Evolutionary conservation across 2,797 vertebrate species (phyloP).

Genomic region (Poecilia picta): DNA sequence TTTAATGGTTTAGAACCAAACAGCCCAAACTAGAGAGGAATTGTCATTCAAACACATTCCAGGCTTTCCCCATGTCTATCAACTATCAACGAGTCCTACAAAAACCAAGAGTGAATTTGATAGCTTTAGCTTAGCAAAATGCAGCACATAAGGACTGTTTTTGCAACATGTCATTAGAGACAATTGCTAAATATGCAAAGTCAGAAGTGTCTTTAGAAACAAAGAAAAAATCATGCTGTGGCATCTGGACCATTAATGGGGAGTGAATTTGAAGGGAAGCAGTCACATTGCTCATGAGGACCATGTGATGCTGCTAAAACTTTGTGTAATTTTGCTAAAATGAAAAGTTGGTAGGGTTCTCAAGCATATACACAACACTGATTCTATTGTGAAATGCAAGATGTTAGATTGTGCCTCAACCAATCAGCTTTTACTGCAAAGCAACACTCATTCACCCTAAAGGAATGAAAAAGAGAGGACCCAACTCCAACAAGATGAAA

Average conservation of each 20-base stretch:
- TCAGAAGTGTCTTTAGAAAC: background rate
- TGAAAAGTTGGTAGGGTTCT: background rate
- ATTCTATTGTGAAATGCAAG: background rate
- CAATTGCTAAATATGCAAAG: background rate
- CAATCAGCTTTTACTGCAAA: background rate
- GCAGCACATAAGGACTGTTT: background rate
- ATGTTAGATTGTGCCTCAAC: background rate
- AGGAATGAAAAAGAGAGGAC: background rate
- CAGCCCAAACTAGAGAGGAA: background rate
- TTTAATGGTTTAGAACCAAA: background rate
- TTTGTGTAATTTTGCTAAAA: background rate
- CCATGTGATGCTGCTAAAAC: background rate
- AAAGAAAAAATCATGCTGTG: background rate
- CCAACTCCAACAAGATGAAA: conserved; percentile 24
- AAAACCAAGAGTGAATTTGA: background rate
- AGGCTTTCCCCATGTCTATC: background rate
- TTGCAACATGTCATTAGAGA: background rate
- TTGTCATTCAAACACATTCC: background rate
- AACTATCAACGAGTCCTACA: background rate
- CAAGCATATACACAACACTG: background rate
- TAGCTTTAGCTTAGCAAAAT: background rate
- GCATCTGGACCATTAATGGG: background rate
- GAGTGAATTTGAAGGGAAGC: background rate
- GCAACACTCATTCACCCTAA: background rate
- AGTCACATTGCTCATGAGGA: background rate